phyloP scores from a whole-genome alignment of 1,140 invertebrate species.

The Harpegnathos saltator region DNA sequence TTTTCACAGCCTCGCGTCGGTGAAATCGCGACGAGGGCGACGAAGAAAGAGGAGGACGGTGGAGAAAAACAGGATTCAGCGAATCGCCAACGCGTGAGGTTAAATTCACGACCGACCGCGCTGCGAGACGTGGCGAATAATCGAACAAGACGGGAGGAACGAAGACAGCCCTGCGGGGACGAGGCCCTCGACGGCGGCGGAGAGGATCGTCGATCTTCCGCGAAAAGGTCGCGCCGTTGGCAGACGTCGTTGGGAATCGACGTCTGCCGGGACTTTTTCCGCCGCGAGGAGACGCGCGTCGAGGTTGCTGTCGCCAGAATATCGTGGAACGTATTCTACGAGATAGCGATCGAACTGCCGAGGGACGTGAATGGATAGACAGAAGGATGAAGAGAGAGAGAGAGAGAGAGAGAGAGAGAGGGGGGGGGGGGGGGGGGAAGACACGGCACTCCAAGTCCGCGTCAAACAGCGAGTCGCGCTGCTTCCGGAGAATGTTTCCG shows the following conservation, averaged over 20 bases:
- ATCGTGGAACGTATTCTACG: not conserved
- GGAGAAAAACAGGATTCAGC: too few relatives aligned
- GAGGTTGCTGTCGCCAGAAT: not conserved
- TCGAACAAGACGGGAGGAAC: too few relatives aligned
- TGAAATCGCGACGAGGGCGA: not conserved
- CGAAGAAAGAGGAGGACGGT: not conserved
- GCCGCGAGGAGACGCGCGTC: not conserved
- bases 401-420: slow-evolving; percentile 7
- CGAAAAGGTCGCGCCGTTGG: too few relatives aligned
- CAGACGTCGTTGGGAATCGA: not conserved
- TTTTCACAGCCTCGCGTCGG: slow-evolving; percentile 6
- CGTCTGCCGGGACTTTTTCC: not conserved
- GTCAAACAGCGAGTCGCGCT: slow-evolving; percentile 42
- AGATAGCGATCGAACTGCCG: not conserved
- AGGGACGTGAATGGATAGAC: not conserved
- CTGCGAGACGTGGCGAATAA: too few relatives aligned
- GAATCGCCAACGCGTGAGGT: slow-evolving; percentile 19
- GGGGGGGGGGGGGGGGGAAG: not conserved
- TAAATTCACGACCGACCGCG: too few relatives aligned
- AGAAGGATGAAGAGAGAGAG: slow-evolving; percentile 9
- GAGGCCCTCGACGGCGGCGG: too few relatives aligned
- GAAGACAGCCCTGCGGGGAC: too few relatives aligned
- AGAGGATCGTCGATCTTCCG: too few relatives aligned
- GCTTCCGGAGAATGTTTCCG: slow-evolving; percentile 53
- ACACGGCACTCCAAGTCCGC: slow-evolving; percentile 24